Percentiles rank a stretch among this genome's conserved stretches.
Conservation (phyloP, 2,113 vertebrate genomes). For the Ascaphus truei region DNA sequence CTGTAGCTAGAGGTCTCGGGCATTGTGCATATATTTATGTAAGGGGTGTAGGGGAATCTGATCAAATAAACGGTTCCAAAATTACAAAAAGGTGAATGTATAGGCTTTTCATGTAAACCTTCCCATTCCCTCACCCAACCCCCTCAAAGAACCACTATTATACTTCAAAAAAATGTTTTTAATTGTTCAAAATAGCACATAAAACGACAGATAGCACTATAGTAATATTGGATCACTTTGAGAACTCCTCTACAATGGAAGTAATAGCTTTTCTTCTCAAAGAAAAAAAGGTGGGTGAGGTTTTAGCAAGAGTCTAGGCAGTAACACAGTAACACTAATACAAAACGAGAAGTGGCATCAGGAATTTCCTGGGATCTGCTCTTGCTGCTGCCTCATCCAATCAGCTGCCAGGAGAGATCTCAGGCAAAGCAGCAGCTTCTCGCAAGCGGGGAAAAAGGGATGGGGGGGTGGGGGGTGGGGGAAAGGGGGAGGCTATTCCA, state of each 20-base stretch:
- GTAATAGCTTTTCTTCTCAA: constrained; percentile 46
- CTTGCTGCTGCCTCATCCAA: not conserved
- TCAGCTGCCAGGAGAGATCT: not conserved
- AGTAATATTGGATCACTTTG: constrained; percentile 55
- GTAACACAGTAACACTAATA: constrained; percentile 59
- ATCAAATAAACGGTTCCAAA: too few species aligned
- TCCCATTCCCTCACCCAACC: too few species aligned
- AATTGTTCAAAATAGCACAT: constrained; percentile 70
- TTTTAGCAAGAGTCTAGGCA: constrained; percentile 30
- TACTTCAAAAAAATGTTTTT: constrained; percentile 60
- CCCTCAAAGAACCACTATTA: not conserved
- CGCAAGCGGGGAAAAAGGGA: too few species aligned
- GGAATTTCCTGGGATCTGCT: not conserved
- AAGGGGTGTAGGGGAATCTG: too few species aligned
- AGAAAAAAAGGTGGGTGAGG: constrained; percentile 40
- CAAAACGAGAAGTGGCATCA: constrained; percentile 44
- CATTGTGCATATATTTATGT: too few species aligned
- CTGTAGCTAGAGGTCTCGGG: too few species aligned
- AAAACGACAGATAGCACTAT: constrained; percentile 59
- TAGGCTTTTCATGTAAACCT: too few species aligned
- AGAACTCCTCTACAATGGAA: constrained; percentile 55
- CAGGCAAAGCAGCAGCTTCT: not conserved
- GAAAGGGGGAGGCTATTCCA: too few species aligned
- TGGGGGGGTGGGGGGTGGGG: not conserved
- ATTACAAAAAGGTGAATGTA: too few species aligned